Conservation (phyloP, 2,888 invertebrate genomes). For the Idaea dimidiata region DNA sequence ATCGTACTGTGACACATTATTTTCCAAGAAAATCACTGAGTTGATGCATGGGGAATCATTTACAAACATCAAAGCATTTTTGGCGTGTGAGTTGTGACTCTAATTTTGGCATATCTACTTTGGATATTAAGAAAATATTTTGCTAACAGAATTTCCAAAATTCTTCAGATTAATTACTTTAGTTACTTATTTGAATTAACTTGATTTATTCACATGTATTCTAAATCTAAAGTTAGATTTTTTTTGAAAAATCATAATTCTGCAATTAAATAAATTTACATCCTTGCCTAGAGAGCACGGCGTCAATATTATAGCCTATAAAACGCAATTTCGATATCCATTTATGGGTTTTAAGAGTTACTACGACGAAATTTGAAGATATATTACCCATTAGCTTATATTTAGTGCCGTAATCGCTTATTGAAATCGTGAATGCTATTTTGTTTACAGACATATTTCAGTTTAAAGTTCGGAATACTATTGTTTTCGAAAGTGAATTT, state of each 20-base stretch:
- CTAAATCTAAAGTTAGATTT: background rate
- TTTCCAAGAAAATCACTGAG: background rate
- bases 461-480: background rate
- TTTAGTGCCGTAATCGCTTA: background rate
- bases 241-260: background rate
- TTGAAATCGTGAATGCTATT: background rate
- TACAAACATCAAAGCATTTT: background rate
- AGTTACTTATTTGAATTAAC: background rate
- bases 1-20: background rate
- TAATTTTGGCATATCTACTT: background rate
- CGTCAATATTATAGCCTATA: background rate
- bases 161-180: background rate
- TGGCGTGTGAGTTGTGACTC: background rate
- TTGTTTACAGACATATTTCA: background rate
- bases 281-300: background rate
- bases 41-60: background rate
- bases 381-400: background rate
- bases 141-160: background rate
- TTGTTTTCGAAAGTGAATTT: background rate
- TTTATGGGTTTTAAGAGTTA: background rate
- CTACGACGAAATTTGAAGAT: background rate
- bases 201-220: background rate
- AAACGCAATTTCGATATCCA: background rate
- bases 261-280: background rate
- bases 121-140: no score